A percentile compares a stretch with the other conserved stretches of the same genome.
phyloP scores from a whole-genome alignment of 2,113 vertebrate genomes.

The Rattus norvegicus region GRCr8 NC_086020.1:170815501-170816000 shows the following conservation, averaged over 20 bases:
- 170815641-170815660: neutral
- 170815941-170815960: neutral
- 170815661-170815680: no score
- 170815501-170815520: neutral
- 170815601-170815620: neutral
- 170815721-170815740: neutral
- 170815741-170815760: neutral
- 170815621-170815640: no score
- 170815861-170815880: neutral
- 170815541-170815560: neutral
- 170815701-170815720: neutral
- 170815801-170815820: neutral
- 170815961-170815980: neutral
- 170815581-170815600: neutral
- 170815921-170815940: neutral
- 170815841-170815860: neutral
- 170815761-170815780: neutral
- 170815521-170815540: neutral
- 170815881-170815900: neutral
- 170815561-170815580: neutral
- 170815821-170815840: neutral
- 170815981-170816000: neutral
- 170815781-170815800: neutral
- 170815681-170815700: neutral
- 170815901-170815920: neutral